Evolutionary conservation across 2,888 invertebrate genomes (phyloP).

Genomic region (Allygus modestus): DNA sequence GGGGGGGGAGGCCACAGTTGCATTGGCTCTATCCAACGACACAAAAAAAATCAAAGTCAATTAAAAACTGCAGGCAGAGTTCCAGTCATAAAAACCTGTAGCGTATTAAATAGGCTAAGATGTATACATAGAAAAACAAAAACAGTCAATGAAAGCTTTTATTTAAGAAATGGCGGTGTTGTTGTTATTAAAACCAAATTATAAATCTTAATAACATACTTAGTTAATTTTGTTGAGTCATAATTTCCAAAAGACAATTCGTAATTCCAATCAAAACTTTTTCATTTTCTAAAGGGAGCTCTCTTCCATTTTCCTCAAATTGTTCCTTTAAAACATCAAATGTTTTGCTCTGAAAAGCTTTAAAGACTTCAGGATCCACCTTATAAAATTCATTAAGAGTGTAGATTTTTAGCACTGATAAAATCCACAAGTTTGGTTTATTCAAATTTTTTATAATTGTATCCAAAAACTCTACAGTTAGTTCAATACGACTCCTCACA

Average conservation of each 20-base stretch:
- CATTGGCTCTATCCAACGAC: too few species aligned
- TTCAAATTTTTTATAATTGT: neutral
- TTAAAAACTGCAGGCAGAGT: too few species aligned
- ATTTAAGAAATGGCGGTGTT: too few species aligned
- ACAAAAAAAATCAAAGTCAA: too few species aligned
- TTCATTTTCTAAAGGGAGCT: neutral
- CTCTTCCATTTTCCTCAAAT: neutral
- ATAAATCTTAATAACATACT: too few species aligned
- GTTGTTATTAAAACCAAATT: too few species aligned
- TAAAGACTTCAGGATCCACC: neutral
- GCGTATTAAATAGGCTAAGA: too few species aligned
- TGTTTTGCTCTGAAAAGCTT: neutral
- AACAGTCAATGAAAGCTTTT: too few species aligned
- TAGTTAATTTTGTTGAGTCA: too few species aligned
- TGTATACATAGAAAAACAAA: too few species aligned
- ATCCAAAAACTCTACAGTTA: neutral
- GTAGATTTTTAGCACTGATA: neutral
- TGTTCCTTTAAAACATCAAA: neutral
- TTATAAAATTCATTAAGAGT: neutral
- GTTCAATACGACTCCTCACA: neutral
- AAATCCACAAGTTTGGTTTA: neutral
- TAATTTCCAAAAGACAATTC: neutral
- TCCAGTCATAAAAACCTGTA: too few species aligned
- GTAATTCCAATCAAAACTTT: neutral
- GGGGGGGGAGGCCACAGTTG: too few species aligned